phyloP scores from a whole-genome alignment of 2,113 vertebrate genomes.

The Lophochroa leadbeateri region DNA sequence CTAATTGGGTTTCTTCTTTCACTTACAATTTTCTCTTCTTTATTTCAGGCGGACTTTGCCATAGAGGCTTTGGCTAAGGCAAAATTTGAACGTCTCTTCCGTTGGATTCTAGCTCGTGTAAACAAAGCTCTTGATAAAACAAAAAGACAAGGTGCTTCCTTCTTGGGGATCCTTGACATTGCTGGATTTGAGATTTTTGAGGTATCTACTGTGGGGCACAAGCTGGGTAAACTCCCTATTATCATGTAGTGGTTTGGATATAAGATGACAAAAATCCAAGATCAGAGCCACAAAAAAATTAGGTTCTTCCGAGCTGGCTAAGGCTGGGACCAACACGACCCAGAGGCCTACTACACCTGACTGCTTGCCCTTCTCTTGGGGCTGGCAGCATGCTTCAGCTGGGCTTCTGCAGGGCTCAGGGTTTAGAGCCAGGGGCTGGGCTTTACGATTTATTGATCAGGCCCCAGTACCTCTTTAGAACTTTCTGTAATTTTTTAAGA shows the following conservation, averaged over 20 bases:
- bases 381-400: background rate
- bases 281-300: background rate
- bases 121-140: slow-evolving; percentile 97
- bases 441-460: background rate
- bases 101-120: slow-evolving; percentile 89
- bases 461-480: background rate
- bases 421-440: background rate
- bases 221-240: background rate
- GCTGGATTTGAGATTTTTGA: slow-evolving; percentile 98
- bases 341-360: background rate
- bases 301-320: background rate
- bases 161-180: slow-evolving; percentile 96
- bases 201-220: slow-evolving; percentile 65
- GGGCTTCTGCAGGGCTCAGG: background rate
- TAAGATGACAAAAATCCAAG: background rate
- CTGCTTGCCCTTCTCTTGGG: background rate
- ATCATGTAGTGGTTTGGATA: background rate
- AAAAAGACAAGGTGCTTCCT: slow-evolving; percentile 91
- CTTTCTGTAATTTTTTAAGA: background rate
- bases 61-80: slow-evolving; percentile 94
- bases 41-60: slow-evolving; percentile 87
- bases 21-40: background rate
- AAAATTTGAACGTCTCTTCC: slow-evolving; percentile 92
- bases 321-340: background rate
- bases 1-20: background rate